These are phyloP conservation scores for Porites evermanni DNA, from an alignment of 92 coral and sea anemone species.

Conservation along the genomic window DNA sequence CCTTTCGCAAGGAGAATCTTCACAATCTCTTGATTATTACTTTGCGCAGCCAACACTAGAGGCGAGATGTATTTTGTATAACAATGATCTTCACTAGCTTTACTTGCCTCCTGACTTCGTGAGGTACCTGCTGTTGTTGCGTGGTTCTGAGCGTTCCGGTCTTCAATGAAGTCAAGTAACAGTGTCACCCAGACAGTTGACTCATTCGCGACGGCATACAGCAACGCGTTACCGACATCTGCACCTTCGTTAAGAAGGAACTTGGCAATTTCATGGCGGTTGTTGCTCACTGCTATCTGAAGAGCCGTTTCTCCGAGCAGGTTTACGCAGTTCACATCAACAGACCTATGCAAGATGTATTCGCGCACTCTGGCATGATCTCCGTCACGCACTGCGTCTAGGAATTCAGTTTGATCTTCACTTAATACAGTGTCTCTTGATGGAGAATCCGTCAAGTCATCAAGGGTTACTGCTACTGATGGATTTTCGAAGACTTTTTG, in stretches of 20 bases:
- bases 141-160: neutral
- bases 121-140: conserved; percentile 1
- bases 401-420: conserved; percentile 64
- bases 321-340: conserved; percentile 83
- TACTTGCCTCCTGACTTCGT: no score
- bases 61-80: conserved; percentile 66
- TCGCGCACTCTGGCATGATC: conserved; percentile 46
- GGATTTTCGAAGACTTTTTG: neutral
- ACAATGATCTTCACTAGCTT: neutral
- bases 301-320: conserved; percentile 84
- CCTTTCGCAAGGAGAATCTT: conserved; percentile 61
- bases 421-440: conserved; percentile 37
- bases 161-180: conserved; percentile 68
- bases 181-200: conserved; percentile 70
- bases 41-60: conserved; percentile 77
- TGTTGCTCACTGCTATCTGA: conserved; percentile 82
- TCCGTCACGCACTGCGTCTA: conserved; percentile 80
- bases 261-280: conserved; percentile 66
- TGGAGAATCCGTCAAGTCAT: conserved; percentile 52
- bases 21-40: conserved; percentile 73
- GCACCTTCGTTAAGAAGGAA: conserved; percentile 79
- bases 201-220: conserved; percentile 83
- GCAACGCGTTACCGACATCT: conserved; percentile 75
- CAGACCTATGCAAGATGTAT: conserved; percentile 46
- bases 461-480: conserved; percentile 24